phyloP scores from a whole-genome alignment of 2,888 invertebrate species.

The Chrysolina americana region DNA sequence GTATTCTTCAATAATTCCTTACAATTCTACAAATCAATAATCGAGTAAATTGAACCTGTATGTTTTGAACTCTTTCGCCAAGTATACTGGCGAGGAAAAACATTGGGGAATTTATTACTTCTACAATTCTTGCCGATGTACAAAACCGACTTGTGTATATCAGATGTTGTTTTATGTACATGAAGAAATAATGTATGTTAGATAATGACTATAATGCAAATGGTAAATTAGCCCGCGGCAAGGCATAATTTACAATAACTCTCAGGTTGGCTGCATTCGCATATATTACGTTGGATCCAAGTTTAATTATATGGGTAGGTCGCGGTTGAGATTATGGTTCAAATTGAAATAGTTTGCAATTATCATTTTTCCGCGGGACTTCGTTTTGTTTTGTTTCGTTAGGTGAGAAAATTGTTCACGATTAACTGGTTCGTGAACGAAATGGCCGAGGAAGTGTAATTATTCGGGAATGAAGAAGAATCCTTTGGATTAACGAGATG shows the following conservation, averaged over 20 bases:
- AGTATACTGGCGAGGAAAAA: neutral
- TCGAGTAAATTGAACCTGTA: too few species aligned
- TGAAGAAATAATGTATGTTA: conserved; percentile 54
- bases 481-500: conserved; percentile 10
- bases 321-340: conserved; percentile 38
- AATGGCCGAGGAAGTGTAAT: conserved; percentile 32
- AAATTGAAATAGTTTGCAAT: conserved; percentile 47
- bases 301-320: conserved; percentile 45
- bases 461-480: conserved; percentile 41
- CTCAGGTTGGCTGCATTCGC: conserved; percentile 49
- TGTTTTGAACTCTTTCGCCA: too few species aligned
- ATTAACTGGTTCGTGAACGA: conserved; percentile 25
- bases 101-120: conserved; percentile 46
- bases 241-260: conserved; percentile 54
- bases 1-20: too few species aligned
- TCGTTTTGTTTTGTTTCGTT: conserved; percentile 37
- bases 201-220: conserved; percentile 53
- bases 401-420: conserved; percentile 45
- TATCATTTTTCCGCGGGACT: conserved; percentile 28
- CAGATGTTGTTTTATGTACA: conserved; percentile 48
- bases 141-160: conserved; percentile 45
- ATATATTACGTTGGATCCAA: conserved; percentile 51
- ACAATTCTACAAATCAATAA: too few species aligned
- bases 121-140: conserved; percentile 30
- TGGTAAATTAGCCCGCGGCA: conserved; percentile 53